phyloP scores from a whole-genome alignment of 2,113 vertebrate genomes.

The Tetrax tetrax region DNA sequence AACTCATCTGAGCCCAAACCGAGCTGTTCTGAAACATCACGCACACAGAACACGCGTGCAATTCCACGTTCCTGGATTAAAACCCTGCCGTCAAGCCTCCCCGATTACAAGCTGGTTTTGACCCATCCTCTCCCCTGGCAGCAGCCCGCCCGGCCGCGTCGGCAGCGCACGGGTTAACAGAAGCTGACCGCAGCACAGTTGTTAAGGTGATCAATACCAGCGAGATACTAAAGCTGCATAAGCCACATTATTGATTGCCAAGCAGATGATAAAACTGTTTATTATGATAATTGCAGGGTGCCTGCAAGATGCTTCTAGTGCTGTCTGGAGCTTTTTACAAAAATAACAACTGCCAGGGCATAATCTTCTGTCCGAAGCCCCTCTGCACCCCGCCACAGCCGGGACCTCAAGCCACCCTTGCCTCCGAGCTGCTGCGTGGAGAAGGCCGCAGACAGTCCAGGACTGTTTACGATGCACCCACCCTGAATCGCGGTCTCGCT shows the following conservation, averaged over 20 bases:
- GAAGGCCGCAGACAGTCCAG: background rate
- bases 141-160: background rate
- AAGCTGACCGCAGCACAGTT: conserved; percentile 86
- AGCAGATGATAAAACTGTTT: conserved; percentile 97
- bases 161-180: conserved; percentile 78
- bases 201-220: conserved; percentile 95
- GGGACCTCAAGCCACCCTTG: background rate
- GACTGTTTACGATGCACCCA: rapidly evolving
- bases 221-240: conserved; percentile 97
- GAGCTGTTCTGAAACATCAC: background rate
- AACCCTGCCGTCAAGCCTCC: background rate
- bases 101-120: background rate
- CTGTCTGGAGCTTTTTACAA: conserved; percentile 71
- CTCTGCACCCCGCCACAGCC: background rate
- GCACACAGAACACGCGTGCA: background rate
- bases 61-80: background rate
- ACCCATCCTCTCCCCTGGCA: background rate
- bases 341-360: conserved; percentile 65
- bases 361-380: background rate
- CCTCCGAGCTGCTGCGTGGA: background rate
- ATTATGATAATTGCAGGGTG: conserved; percentile 86
- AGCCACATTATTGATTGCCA: conserved; percentile 93
- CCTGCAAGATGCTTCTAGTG: conserved; percentile 72
- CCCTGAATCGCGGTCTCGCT: rapidly evolving
- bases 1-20: background rate